Evolutionary conservation across 2,797 vertebrate genomes (phyloP), one percentile per base, ranked within the genome.

Genomic region (Rhabdomys pumilio): DNA sequence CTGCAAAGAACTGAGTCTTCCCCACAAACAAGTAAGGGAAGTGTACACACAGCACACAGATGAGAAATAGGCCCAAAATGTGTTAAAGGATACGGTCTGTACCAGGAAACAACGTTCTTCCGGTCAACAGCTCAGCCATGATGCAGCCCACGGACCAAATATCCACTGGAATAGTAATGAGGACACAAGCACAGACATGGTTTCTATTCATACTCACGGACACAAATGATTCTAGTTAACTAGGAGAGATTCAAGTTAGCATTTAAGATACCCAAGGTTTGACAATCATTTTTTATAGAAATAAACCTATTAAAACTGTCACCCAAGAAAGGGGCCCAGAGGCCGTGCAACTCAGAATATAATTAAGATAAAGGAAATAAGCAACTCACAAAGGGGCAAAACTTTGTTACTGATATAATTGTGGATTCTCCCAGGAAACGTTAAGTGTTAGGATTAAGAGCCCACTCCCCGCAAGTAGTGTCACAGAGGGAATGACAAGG

Each of bases 131-230:
- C 96, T 99, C 99, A 17, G 99, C 99, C 99, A 99, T 99, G 98
- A 99, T 99, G 99, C 99, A 99, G 96, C 99, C 99, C 98, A 99
- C 99, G 77, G 99, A 99, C 99, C 99, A 99, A 98, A 99, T 99
- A 98, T 99, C 99, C 98, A 99, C 99, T 99, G 95, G 97, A 98
- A 97, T 95, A 97, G 76, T 44, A 95, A 85, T 90, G n/a, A 94
- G 63, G 97, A 91, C n/a, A 91, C 89, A 90, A 96, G 85, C 34
- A 86, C 34, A 91, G 1, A 91, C 20, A 15, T 5, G 41, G 53
- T 93, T 89, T 91, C 82, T 85, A 12, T 83, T 53, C 76, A 17
- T 53, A 84, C 29, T 65, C 22, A 57, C 44, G 38, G 53, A 57
- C 59, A 91, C 26, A 88, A 82, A 75, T 1, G 79, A 83, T 44